A percentile compares a stretch with the other conserved stretches of the same genome.
Conservation (phyloP, 1,140 invertebrate genomes). For the Subanguina moxae region DNA sequence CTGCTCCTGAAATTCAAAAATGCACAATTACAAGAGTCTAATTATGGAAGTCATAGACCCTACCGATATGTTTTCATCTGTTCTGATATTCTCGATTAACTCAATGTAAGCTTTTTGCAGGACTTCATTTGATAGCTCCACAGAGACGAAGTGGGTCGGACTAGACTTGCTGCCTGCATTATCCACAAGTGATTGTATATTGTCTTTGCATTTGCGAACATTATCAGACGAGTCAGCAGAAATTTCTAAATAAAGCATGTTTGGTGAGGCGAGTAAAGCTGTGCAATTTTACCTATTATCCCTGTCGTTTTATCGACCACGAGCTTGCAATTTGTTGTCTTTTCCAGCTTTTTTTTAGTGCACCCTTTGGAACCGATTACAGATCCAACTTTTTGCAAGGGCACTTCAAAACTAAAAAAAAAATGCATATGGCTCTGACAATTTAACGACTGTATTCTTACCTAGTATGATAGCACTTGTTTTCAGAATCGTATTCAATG, state of each 20-base stretch:
- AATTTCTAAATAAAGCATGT: not conserved
- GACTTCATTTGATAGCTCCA: not conserved
- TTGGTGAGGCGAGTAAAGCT: too few species aligned
- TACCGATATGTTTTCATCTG: not conserved
- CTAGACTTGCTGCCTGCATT: not conserved
- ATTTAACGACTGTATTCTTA: too few species aligned
- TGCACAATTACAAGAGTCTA: not conserved
- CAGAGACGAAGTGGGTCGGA: not conserved
- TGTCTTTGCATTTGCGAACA: not conserved
- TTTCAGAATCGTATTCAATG: too few species aligned
- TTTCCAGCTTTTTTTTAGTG: not conserved
- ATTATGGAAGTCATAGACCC: not conserved
- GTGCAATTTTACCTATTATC: not conserved
- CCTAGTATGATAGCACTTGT: too few species aligned
- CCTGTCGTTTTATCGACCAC: not conserved
- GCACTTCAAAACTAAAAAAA: slow-evolving; percentile 1
- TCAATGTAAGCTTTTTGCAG: not conserved
- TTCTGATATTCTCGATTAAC: not conserved
- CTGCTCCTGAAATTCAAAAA: slow-evolving; percentile 15
- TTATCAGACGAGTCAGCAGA: not conserved
- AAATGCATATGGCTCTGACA: not conserved
- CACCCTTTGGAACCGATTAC: not conserved
- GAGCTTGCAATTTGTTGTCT: not conserved
- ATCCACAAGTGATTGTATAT: not conserved
- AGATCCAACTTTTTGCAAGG: not conserved